Percentiles rank a stretch among this genome's conserved stretches.
Evolutionary conservation across 1,140 invertebrate species (phyloP).

Genomic region (Anastrepha ludens): DNA sequence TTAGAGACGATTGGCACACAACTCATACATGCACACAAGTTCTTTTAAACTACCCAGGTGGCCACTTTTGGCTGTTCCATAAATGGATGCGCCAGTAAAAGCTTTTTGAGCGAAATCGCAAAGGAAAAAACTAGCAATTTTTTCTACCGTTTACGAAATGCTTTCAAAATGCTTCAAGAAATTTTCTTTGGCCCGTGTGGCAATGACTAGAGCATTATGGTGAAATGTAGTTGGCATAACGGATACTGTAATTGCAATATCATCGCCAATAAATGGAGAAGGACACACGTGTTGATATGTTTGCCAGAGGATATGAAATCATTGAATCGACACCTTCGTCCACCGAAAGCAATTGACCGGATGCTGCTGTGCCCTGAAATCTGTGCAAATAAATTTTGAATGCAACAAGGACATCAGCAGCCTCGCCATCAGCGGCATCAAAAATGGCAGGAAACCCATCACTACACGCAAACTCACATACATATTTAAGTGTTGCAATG

Average conservation of each 20-base stretch:
- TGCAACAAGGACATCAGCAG: neutral
- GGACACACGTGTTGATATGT: constrained; percentile 43
- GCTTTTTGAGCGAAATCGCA: neutral
- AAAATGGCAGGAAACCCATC: neutral
- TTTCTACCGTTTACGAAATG: neutral
- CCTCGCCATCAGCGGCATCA: neutral
- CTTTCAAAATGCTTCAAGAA: neutral
- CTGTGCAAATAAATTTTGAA: constrained; percentile 17
- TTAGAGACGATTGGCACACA: neutral
- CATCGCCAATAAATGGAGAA: constrained; percentile 2
- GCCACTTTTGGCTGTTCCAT: neutral
- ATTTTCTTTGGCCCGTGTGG: neutral
- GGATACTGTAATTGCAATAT: constrained; percentile 42
- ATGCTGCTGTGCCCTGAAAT: constrained; percentile 13
- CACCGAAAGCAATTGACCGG: neutral
- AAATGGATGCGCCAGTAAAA: neutral
- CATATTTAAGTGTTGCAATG: neutral
- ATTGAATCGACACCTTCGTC: constrained; percentile 34
- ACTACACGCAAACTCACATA: neutral
- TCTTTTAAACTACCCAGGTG: neutral
- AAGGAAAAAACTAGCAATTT: neutral
- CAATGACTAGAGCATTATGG: neutral
- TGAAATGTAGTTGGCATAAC: neutral
- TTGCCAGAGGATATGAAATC: constrained; percentile 43
- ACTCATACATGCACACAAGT: neutral